Evolutionary conservation across 2,888 invertebrate species (phyloP), one percentile per base, ranked within the genome.

Genomic region (Cephonodes hylas): DNA sequence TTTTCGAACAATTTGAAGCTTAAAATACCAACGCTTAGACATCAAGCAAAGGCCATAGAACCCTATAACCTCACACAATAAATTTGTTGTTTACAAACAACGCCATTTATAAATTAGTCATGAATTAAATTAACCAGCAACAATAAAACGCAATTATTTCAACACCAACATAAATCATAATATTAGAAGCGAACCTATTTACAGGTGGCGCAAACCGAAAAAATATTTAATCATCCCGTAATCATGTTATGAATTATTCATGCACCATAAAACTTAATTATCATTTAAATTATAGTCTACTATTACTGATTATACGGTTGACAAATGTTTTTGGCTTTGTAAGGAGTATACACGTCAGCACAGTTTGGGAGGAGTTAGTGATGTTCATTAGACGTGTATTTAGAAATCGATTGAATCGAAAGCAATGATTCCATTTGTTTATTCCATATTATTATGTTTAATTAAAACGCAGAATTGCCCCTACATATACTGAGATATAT

Each of bases 311-410:
- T 63, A 59, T 63, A 62, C 45, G 62, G 42, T 53, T 64, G 64
- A 69, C 61, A 65, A 66, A 64, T 66, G 64, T 65, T 65, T 63
- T 44, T 56, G 63, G 65, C 61, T 65, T 57, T 48, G 58, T 62
- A 42, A 38, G 31, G 59, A 31, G 2, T 45, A 18, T 45, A 27
- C 25, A 13, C 45, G 45, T 31, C 59, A 59, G 22, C 34, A 5
- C 20, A 38, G n/a, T 38, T 38, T 38, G 38, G 10, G 4, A 10
- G 3, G 38, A 38, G n/a, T 38, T 38, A 38, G n/a, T 8, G 38
- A n/a, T 8, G 38, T n/a, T n/a, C 13, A n/a, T 38, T 38, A 1
- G n/a, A n/a, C 3, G 13, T 10, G 13, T 10, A 34, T 13, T 34
- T 34, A 13, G 3, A 13, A 13, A 13, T 34, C 34, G 13, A 1